Conservation (phyloP, 2,797 vertebrate species). For the Sebastes dallii region DNA sequence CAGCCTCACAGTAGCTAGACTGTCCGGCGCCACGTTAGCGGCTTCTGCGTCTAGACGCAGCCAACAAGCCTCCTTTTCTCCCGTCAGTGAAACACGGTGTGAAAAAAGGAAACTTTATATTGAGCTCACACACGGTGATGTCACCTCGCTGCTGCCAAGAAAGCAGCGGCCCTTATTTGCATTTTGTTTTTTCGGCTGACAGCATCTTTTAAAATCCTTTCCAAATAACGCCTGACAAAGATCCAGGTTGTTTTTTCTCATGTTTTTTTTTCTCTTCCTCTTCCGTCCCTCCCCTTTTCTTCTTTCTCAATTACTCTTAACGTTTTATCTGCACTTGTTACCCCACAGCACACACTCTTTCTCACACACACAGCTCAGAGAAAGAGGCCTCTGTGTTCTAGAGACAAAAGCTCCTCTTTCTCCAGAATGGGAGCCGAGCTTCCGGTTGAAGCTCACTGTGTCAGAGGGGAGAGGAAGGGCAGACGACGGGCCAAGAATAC, state of each 20-base stretch:
- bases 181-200: constrained; percentile 50
- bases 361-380: constrained; percentile 48
- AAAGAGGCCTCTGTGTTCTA: constrained; percentile 86
- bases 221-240: constrained; percentile 50
- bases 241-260: constrained; percentile 42
- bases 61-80: constrained; percentile 55
- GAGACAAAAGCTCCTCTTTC: constrained; percentile 87
- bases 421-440: constrained; percentile 82
- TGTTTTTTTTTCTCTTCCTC: constrained; percentile 36
- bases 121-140: constrained; percentile 72
- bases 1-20: constrained; percentile 64
- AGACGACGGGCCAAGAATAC: constrained; percentile 81
- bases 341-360: constrained; percentile 41
- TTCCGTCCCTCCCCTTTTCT: constrained; percentile 45
- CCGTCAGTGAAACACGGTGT: constrained; percentile 50
- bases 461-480: constrained; percentile 85
- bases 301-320: constrained; percentile 67
- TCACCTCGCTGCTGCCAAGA: constrained; percentile 59
- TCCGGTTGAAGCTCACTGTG: constrained; percentile 88
- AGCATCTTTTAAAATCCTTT: constrained; percentile 52
- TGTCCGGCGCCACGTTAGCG: constrained; percentile 60
- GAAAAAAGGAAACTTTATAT: constrained; percentile 77
- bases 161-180: constrained; percentile 58
- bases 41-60: constrained; percentile 47
- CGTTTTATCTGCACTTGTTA: constrained; percentile 77